Evolutionary conservation across 2,113 vertebrate species (phyloP).

Genomic region (Rhinolophus ferrumequinum): DNA sequence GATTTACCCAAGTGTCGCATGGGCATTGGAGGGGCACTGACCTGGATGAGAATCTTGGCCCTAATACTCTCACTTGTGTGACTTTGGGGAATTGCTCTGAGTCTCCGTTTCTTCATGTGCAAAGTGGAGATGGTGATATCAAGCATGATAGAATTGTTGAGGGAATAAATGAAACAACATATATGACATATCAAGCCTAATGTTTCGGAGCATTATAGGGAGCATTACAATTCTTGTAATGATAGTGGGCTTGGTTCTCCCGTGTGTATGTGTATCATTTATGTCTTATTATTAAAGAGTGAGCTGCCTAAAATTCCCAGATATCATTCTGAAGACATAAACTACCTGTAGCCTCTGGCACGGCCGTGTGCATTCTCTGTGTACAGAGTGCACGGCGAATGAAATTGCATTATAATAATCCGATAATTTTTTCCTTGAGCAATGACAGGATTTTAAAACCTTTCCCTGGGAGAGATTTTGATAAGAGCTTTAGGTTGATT

Average conservation of each 20-base stretch:
- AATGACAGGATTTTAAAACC: constrained; percentile 79
- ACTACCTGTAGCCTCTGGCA: neutral
- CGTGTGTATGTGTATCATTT: neutral
- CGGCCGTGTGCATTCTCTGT: neutral
- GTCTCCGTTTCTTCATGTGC: neutral
- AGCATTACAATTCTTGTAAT: neutral
- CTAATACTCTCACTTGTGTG: neutral
- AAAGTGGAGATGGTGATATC: neutral
- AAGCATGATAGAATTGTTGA: neutral
- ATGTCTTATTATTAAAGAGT: neutral
- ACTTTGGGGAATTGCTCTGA: neutral
- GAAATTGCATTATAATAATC: constrained; percentile 81
- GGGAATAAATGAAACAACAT: neutral
- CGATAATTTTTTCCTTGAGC: constrained; percentile 79
- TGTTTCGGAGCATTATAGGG: neutral
- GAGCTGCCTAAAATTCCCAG: neutral
- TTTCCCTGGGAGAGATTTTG: constrained; percentile 83
- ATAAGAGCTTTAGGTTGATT: constrained; percentile 87
- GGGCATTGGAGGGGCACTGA: neutral
- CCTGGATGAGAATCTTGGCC: neutral
- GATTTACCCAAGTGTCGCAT: neutral
- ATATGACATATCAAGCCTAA: neutral
- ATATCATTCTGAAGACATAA: constrained; percentile 22
- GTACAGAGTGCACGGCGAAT: constrained; percentile 48
- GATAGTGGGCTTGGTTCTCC: neutral